Evolutionary conservation across 1,140 invertebrate species (phyloP).

Genomic region (Metopolophium dirhodum): DNA sequence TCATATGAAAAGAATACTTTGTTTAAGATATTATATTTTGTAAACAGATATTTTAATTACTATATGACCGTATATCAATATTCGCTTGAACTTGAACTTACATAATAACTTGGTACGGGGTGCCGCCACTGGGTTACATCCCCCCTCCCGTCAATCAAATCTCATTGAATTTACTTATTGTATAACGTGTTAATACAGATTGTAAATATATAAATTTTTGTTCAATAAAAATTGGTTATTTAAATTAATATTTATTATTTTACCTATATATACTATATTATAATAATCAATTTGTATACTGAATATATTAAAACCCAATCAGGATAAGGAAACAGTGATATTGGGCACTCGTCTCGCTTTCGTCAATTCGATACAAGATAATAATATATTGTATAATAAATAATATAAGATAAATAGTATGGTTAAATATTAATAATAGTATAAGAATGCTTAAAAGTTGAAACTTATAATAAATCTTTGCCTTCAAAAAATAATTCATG

Average conservation of each 20-base stretch:
- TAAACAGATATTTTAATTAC: not conserved
- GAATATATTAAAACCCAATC: not conserved
- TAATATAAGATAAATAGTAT: too few relatives aligned
- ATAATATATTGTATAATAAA: not conserved
- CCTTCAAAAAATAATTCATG: not conserved
- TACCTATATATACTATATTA: too few relatives aligned
- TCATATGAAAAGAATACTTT: not conserved
- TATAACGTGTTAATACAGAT: too few relatives aligned
- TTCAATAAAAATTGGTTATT: not conserved
- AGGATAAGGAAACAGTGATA: not conserved
- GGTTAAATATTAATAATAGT: too few relatives aligned
- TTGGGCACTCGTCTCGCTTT: not conserved
- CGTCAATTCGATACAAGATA: not conserved
- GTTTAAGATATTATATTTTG: not conserved
- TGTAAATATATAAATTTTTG: too few relatives aligned
- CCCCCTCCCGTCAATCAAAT: too few relatives aligned
- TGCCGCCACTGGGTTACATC: too few relatives aligned
- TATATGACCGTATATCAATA: not conserved
- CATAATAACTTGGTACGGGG: too few relatives aligned
- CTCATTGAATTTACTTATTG: too few relatives aligned
- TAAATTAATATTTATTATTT: not conserved
- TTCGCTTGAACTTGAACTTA: not conserved
- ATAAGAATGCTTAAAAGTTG: not conserved
- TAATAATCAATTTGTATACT: not conserved
- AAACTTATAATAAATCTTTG: not conserved